Evolutionary conservation across 1,140 invertebrate species (phyloP), one percentile per base, ranked within the genome.

Genomic region (Charaxes varanes): DNA sequence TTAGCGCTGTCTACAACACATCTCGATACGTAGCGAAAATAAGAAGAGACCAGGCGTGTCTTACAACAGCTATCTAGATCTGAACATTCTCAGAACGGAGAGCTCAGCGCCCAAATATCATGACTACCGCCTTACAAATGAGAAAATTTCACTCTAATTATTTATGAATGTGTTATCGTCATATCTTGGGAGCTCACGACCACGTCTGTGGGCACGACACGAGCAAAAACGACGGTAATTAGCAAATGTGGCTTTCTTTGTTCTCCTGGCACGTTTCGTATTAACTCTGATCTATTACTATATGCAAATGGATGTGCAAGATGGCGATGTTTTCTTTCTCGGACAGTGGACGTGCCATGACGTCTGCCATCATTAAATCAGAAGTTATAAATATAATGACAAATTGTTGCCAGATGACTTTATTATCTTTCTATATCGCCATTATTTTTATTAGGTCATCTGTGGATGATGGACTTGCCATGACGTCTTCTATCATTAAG

Each of bases 61-160:
- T 57, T 63, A 66, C 68, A 63, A 56, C 47, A 61, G 50, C 67
- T 79, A 83, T 81, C 77, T 73, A 72, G 74, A 83, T 83, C 58
- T 60, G 53, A 56, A 65, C 44, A 48, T 83, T 83, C 79, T 52
- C 48, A 74, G 77, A 83, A 83, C 61, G 65, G 55, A 63, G 63
- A 56, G 53, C 62, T 60, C 66, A 64, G 72, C 71, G 62, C 69
- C 79, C 76, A 81, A 83, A 83, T 83, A 83, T 83, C 79, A 83
- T 77, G 79, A 69, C 74, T 78, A 68, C 73, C 67, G 72, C 77
- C 70, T 79, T 81, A 83, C 79, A 83, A 81, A 81, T 80, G 76
- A 83, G 79, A 83, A 83, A 81, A 83, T 83, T 83, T 83, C 68
- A 66, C 77, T 83, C 79, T 83, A 83, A 83, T 83, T 83, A 83